Evolutionary conservation across 2,888 invertebrate species (phyloP), one percentile per base, ranked within the genome.

Genomic region (Diadegma fenestrale): DNA sequence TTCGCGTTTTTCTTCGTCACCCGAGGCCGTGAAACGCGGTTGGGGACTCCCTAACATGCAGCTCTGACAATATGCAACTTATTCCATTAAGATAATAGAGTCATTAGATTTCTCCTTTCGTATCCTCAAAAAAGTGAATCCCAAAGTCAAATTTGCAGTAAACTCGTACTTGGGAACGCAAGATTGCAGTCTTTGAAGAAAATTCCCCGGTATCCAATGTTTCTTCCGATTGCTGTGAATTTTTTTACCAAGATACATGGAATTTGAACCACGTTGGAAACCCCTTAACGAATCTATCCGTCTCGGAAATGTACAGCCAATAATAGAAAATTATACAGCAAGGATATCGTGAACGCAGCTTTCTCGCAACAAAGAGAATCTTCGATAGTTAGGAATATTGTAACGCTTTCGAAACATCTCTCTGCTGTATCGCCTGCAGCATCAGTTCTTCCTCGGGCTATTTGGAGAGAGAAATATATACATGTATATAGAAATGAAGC

Each of bases 371-470:
- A 22, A 12, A 54, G 22, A 54, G 7, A 54, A 22, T 22, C 2
- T 54, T 22, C 0, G 10, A 22, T 54, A 10, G 22, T 26, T 26
- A 26, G 43, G 22, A 43, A 68, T 12, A 68, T 19, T 58, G 73
- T 45, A 73, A 17, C 22, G 75, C 43, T 48, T 63, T 41, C 61
- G 30, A 17, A 37, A 64, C 48, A 64, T 19, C 48, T 48, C 45
- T n/a, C n/a, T n/a, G n/a, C n/a, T 26, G 64, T 30, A 33, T 22
- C 22, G 41, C 41, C 64, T 26, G 22, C 51, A 66, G 76, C 66
- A 51, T 66, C 64, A 51, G 45, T 58, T 45, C 43, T 63, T 37
- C 64, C 51, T n/a, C 51, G 7, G 22, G 66, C 22, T 26, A 48
- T 77, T n/a, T n/a, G 30, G 12, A 12, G 54, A 22, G 22, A 54